These are phyloP conservation scores for Ceratoteleas bidentatus DNA, from an alignment of 1,140 invertebrate species.

Conservation along the genomic window DNA sequence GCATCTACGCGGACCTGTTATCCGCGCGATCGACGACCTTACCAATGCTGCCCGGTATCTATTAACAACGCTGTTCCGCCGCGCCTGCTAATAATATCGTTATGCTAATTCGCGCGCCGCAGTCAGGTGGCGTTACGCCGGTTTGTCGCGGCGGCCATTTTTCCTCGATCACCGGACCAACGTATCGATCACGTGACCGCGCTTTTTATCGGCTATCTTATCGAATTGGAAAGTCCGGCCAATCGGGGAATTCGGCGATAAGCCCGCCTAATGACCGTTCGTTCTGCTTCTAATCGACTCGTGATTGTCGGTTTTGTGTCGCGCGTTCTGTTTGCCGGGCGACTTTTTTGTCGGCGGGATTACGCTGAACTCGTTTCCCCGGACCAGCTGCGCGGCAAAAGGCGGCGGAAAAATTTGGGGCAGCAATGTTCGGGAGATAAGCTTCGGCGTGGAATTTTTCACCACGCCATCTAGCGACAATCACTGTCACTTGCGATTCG, in stretches of 20 bases:
- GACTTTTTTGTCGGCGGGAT: background rate
- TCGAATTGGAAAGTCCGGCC: slow-evolving; percentile 37
- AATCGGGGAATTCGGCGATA: slow-evolving; percentile 34
- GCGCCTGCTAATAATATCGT: slow-evolving; percentile 75
- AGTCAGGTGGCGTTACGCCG: slow-evolving; percentile 55
- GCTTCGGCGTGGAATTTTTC: background rate
- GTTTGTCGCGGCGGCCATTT: slow-evolving; percentile 31
- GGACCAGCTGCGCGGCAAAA: no score
- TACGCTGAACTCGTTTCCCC: slow-evolving; percentile 11
- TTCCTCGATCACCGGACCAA: slow-evolving; percentile 13
- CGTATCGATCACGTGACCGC: slow-evolving; percentile 30
- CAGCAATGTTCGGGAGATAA: no score
- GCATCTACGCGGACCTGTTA: slow-evolving; percentile 61
- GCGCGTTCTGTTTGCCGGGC: background rate
- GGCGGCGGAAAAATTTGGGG: no score
- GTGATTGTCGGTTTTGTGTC: slow-evolving; percentile 14
- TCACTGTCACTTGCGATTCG: no score
- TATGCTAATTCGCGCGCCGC: slow-evolving; percentile 70
- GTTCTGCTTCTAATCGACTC: slow-evolving; percentile 29
- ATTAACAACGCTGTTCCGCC: slow-evolving; percentile 60
- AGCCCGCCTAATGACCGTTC: slow-evolving; percentile 30
- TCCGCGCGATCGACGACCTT: slow-evolving; percentile 70
- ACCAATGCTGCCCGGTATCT: slow-evolving; percentile 67
- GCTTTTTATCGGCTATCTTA: slow-evolving; percentile 32
- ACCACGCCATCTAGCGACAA: background rate